Evolutionary conservation across 2,797 vertebrate species (phyloP).

Genomic region (Poeciliopsis gracilis): DNA sequence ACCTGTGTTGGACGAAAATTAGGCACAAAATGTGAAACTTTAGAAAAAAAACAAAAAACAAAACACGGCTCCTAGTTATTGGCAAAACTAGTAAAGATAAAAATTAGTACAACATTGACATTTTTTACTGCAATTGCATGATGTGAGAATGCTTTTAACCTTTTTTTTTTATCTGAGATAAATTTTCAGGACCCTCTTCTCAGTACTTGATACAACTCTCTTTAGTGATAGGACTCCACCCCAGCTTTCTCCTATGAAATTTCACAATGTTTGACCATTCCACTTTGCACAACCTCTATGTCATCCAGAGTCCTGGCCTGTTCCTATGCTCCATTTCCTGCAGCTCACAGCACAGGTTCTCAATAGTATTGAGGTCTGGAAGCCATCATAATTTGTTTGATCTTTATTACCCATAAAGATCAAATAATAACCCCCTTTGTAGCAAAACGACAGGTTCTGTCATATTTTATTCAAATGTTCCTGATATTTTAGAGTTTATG

Average conservation of each 20-base stretch:
- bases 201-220: not conserved
- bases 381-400: not conserved
- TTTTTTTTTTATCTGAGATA: not conserved
- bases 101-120: not conserved
- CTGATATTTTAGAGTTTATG: not conserved
- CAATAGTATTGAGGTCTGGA: not conserved
- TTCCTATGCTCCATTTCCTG: not conserved
- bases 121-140: not conserved
- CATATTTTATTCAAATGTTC: not conserved
- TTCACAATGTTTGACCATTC: not conserved
- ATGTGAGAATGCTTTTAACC: not conserved
- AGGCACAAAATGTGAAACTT: not conserved
- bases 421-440: not conserved
- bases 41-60: not conserved
- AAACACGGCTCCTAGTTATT: not conserved
- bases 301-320: not conserved
- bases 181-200: not conserved
- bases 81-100: not conserved
- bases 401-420: no score
- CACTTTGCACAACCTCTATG: not conserved
- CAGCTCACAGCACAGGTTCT: not conserved
- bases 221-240: not conserved
- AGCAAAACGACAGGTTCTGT: not conserved
- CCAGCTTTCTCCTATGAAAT: not conserved
- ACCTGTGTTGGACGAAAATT: slow-evolving; percentile 79